Base-by-base conservation (phyloP, 2,888 invertebrate species). In the Brachyptera risi region DNA sequence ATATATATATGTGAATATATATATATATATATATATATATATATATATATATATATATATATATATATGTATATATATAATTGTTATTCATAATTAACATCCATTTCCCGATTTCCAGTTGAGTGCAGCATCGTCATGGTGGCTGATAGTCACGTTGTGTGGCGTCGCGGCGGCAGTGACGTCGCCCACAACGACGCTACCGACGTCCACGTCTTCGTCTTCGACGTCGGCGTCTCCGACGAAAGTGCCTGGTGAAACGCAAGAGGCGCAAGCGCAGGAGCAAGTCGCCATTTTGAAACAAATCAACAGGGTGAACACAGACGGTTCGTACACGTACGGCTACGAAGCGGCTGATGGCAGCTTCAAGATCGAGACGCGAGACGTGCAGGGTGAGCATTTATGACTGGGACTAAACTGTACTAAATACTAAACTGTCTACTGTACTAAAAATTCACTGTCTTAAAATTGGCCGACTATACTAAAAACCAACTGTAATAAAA, bases 321-420 rank as follows among this genome's bases (percentile, higher is more conserved):
- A 91, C 71, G 91, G 91, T 26, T 89, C 90, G 0, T 91, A 91
- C 71, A 90, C 90, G 0, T 88, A 88, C 65, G 91, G 91, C 1
- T 91, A 89, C 71, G 91, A 91, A 76, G 89, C 90, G 1, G 90
- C 88, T 54, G 91, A 91, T 73, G 91, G 91, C 2, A 88, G 89
- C 0, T 91, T 90, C 74, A 90, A 91, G 78, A 89, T 90, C 61
- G 90, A 90, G 76, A 90, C 87, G 69, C 79, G 90, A 65, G 89
- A 89, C 73, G 87, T 88, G 51, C 77, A 7, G 15, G 54, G 54
- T 54, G 37, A 54, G 54, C n/a, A n/a, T n/a, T n/a, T n/a, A n/a
- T n/a, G n/a, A n/a, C n/a, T n/a, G n/a, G n/a, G n/a, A n/a, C n/a
- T n/a, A n/a, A n/a, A n/a, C n/a, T n/a, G n/a, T n/a, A n/a, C n/a